Percentiles rank a stretch among this genome's conserved stretches.
These are phyloP conservation scores for Hyposmocoma kahamanoa DNA, from an alignment of 1,140 invertebrate species.

Conservation along the genomic window DNA sequence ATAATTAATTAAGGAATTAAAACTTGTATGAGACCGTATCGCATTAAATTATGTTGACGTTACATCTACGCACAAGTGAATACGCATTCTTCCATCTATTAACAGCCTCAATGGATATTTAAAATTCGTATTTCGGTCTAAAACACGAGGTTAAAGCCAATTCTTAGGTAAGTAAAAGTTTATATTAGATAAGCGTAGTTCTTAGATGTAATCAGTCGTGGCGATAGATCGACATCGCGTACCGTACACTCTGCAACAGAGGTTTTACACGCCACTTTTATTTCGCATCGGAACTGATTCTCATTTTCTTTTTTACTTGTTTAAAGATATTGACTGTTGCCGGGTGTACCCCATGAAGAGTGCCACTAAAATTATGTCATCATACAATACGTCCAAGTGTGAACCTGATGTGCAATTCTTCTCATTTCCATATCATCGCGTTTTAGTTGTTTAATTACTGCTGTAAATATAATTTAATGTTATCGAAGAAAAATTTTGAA, in stretches of 20 bases:
- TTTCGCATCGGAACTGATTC: too few relatives aligned
- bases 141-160: conserved; percentile 50
- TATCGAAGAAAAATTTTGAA: conserved; percentile 48
- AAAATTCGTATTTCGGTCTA: conserved; percentile 25
- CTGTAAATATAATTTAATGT: conserved; percentile 70
- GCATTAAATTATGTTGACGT: conserved; percentile 24
- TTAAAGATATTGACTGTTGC: conserved; percentile 10
- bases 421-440: conserved; percentile 65
- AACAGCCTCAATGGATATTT: conserved; percentile 23
- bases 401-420: conserved; percentile 67
- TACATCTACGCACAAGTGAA: conserved; percentile 49
- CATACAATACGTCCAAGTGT: conserved; percentile 55
- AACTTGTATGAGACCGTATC: too few relatives aligned
- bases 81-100: conserved; percentile 40
- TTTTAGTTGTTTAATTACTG: conserved; percentile 63
- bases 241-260: conserved; percentile 19
- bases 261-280: too few relatives aligned
- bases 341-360: conserved; percentile 11
- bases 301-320: background rate
- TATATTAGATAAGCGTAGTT: conserved; percentile 54
- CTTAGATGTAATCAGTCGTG: conserved; percentile 42
- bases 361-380: conserved; percentile 33
- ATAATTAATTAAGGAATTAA: too few relatives aligned
- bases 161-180: conserved; percentile 52
- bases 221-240: conserved; percentile 38